Conservation (phyloP, 1,140 invertebrate genomes). For the Heliconius nattereri region DNA sequence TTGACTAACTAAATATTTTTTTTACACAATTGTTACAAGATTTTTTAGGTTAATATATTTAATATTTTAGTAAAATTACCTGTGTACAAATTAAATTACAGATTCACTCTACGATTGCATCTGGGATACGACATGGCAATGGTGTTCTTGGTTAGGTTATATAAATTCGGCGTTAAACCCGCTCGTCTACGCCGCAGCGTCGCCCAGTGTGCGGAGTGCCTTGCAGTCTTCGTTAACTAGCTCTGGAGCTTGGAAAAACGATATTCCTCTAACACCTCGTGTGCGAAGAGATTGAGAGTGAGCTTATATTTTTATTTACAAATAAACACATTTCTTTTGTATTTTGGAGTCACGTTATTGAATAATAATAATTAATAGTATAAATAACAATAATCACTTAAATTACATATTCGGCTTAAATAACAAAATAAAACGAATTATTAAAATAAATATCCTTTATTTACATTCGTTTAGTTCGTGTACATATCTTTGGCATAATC, state of each 20-base stretch:
- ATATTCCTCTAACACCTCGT: conserved; percentile 39
- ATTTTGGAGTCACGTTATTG: no score
- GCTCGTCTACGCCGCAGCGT: conserved; percentile 85
- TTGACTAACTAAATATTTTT: no score
- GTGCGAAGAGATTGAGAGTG: conserved; percentile 28
- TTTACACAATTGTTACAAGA: no score
- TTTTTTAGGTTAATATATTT: no score
- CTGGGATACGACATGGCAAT: conserved; percentile 45
- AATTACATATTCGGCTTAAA: no score
- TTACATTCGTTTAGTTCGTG: conserved; percentile 65
- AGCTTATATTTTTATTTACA: neutral
- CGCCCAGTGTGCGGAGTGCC: conserved; percentile 82
- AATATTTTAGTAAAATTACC: no score
- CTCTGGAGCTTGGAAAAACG: conserved; percentile 41
- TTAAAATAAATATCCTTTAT: conserved; percentile 74
- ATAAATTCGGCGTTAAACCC: conserved; percentile 88
- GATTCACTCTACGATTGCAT: conserved; percentile 61
- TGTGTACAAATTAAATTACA: conserved; percentile 30
- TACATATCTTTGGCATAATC: conserved; percentile 75
- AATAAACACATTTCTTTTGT: no score
- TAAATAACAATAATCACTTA: no score
- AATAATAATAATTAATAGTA: no score
- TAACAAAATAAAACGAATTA: conserved; percentile 41
- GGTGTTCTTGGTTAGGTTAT: conserved; percentile 85
- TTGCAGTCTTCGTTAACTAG: conserved; percentile 62